Percentiles rank a stretch among this genome's conserved stretches.
These are phyloP conservation scores for Protodeltote pygarga DNA, from an alignment of 2,888 invertebrate genomes.

Conservation along the genomic window DNA sequence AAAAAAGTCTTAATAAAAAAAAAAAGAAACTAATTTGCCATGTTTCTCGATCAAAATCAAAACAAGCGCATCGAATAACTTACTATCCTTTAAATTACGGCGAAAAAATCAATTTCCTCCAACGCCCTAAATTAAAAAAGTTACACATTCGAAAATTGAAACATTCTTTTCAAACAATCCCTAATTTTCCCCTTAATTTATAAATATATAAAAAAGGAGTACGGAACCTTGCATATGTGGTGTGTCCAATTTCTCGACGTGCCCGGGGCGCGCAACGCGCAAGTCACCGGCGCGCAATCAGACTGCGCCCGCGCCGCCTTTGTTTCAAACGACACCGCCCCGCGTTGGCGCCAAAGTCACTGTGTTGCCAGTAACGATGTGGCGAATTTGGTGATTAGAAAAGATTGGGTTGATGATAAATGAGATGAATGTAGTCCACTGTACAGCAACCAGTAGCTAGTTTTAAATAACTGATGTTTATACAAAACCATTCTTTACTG, in stretches of 20 bases:
- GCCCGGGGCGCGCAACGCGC: constrained; percentile 54
- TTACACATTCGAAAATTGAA: constrained; percentile 32
- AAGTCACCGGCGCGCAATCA: constrained; percentile 80
- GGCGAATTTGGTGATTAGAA: constrained; percentile 38
- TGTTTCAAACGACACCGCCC: constrained; percentile 66
- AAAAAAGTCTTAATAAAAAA: too few species aligned
- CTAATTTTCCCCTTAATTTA: constrained; percentile 16
- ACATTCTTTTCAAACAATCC: constrained; percentile 23
- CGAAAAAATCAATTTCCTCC: constrained; percentile 32
- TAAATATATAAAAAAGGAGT: constrained; percentile 26
- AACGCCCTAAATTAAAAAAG: constrained; percentile 4
- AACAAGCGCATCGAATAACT: constrained; percentile 23
- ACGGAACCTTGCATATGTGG: constrained; percentile 49
- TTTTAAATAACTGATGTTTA: too few species aligned
- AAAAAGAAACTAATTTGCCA: too few species aligned
- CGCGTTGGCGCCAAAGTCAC: constrained; percentile 57
- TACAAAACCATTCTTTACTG: too few species aligned
- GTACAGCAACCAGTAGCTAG: too few species aligned
- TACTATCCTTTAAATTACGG: constrained; percentile 11
- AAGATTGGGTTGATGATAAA: constrained; percentile 6
- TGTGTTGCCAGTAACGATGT: constrained; percentile 37
- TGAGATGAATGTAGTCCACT: too few species aligned
- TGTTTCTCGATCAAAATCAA: constrained; percentile 11
- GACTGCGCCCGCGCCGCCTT: constrained; percentile 60
- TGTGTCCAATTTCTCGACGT: constrained; percentile 62